Evolutionary conservation across 2,797 vertebrate genomes (phyloP).

Genomic region (Poecilia gillii): DNA sequence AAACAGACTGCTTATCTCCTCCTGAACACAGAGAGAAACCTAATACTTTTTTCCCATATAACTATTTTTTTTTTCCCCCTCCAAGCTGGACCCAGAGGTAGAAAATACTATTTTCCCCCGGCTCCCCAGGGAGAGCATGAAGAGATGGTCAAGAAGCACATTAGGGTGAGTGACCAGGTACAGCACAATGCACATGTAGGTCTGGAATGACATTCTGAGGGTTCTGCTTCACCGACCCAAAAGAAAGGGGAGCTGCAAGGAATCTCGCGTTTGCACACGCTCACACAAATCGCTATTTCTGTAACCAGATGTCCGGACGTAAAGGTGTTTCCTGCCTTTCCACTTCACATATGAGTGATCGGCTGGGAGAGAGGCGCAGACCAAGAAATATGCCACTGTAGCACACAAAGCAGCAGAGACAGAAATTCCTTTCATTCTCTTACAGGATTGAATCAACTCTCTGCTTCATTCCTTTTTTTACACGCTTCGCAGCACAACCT

Average conservation of each 20-base stretch:
- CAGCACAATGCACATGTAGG: conserved; percentile 32
- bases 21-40: conserved; percentile 33
- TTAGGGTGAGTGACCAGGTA: conserved; percentile 49
- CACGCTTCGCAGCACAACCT: conserved; percentile 42
- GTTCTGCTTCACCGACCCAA: conserved; percentile 52
- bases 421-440: conserved; percentile 36
- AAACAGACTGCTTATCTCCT: conserved; percentile 73
- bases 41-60: conserved; percentile 54
- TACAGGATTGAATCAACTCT: conserved; percentile 54
- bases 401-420: conserved; percentile 19
- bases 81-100: conserved; percentile 57
- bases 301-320: conserved; percentile 6
- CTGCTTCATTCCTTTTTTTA: conserved; percentile 28
- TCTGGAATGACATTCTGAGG: conserved; percentile 57
- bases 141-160: conserved; percentile 51
- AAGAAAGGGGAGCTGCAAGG: conserved; percentile 35
- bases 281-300: conserved; percentile 18
- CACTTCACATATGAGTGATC: conserved; percentile 12
- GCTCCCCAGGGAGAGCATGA: conserved; percentile 50
- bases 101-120: conserved; percentile 48
- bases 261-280: conserved; percentile 31
- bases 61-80: conserved; percentile 30
- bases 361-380: conserved; percentile 8
- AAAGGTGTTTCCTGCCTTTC: conserved; percentile 15
- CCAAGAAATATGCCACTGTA: conserved; percentile 37